phyloP scores from a whole-genome alignment of 2,888 invertebrate genomes.

The Lamellibrachia columna region DNA sequence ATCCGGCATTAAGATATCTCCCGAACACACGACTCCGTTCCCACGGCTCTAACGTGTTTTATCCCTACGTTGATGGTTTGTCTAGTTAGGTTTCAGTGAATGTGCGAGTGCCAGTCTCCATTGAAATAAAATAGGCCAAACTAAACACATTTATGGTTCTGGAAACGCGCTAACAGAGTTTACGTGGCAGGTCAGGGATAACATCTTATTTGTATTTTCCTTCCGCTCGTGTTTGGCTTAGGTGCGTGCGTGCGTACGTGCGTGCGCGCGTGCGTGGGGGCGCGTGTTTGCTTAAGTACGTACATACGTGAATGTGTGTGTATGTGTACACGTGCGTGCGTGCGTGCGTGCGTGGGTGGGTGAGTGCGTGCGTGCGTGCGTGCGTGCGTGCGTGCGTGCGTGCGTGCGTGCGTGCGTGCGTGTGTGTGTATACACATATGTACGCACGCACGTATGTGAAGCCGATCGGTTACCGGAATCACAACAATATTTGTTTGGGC shows the following conservation, averaged over 20 bases:
- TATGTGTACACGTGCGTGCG: background rate
- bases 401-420: background rate
- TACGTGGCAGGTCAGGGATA: background rate
- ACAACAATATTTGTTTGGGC: background rate
- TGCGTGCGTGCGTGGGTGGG: background rate
- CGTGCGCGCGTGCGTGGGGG: too few relatives aligned
- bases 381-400: background rate
- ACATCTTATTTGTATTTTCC: too few relatives aligned
- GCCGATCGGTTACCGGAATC: background rate
- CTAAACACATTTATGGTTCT: background rate
- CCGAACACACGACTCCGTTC: background rate
- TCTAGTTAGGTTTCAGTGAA: background rate
- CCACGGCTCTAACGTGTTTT: background rate
- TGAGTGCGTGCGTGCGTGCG: background rate
- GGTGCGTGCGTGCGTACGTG: too few relatives aligned
- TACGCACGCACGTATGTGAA: background rate
- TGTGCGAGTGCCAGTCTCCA: background rate
- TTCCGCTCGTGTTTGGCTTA: too few relatives aligned
- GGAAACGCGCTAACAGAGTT: background rate
- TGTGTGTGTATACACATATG: background rate
- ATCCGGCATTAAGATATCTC: background rate
- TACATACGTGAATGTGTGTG: too few relatives aligned
- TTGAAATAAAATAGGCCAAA: background rate
- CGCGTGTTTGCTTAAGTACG: too few relatives aligned
- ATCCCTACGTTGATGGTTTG: background rate